phyloP scores from a whole-genome alignment of 2,797 vertebrate genomes.

The Tangara arthus region DNA sequence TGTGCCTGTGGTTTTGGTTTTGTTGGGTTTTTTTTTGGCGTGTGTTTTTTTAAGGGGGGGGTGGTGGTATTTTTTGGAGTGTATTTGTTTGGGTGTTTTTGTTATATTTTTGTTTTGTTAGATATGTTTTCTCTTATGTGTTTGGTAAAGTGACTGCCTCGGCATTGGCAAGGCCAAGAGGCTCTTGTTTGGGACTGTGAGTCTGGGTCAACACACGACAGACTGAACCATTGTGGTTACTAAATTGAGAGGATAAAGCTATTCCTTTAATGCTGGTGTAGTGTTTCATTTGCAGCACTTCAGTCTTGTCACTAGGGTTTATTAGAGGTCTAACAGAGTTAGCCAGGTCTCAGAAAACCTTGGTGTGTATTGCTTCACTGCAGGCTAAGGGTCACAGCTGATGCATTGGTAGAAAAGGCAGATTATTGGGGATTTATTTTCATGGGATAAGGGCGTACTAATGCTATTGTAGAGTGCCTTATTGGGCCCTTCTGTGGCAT shows the following conservation, averaged over 20 bases:
- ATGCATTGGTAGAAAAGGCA: conserved; percentile 3
- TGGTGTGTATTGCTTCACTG: neutral
- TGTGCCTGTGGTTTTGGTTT: neutral
- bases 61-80: too few species aligned
- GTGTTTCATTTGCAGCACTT: conserved; percentile 12
- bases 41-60: neutral
- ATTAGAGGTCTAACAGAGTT: neutral
- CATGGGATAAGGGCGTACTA: neutral
- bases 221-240: neutral
- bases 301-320: neutral
- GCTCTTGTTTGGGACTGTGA: neutral
- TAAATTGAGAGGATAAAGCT: conserved; percentile 40
- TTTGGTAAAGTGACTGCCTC: neutral
- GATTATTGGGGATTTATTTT: conserved; percentile 41
- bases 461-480: neutral
- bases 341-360: neutral
- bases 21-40: rapidly evolving
- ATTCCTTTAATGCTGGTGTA: conserved; percentile 50
- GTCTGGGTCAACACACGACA: neutral
- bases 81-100: neutral
- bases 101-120: neutral
- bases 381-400: conserved; percentile 9
- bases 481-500: neutral
- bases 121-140: neutral
- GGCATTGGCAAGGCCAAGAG: neutral